Base-by-base conservation (phyloP, 2,888 invertebrate species). In the Venusia cambrica region DNA sequence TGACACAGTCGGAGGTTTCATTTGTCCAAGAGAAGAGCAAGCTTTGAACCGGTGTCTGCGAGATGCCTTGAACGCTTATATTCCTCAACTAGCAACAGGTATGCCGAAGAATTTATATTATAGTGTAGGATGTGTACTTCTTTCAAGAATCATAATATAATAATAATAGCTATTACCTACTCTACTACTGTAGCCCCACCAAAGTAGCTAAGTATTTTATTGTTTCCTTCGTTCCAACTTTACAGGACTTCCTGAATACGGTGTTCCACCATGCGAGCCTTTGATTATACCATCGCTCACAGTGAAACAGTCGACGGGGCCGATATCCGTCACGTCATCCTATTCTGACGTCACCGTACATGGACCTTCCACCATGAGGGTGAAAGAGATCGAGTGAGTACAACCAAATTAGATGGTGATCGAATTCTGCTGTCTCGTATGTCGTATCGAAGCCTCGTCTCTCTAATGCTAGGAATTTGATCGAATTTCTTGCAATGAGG, bases 231-330 rank as follows among this genome's bases (percentile, higher is more conserved):
- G n/a, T n/a, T n/a, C n/a, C n/a, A n/a, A n/a, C n/a, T 22, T 22
- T 26, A 1, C 52, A 77, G 92, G 92, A 22, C 83, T 92, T 8
- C 89, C 90, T 1, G 88, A 89, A 50, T 89, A 89, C 38, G 87
- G 84, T 5, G 89, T 92, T 12, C 92, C 92, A 4, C 77, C 90
- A 15, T 91, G 91, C 45, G 92, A 92, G 53, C 92, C 92, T 0
- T 71, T 92, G 7, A 26, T 73, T 3, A 81, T 93, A 2, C 89
- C 91, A 0, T 81, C 90, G 35, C 72, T 92, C n/a, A 79, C 89
- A 0, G 85, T 92, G 21, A 88, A 89, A 58, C 91, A 92, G 62
- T 87, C 89, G 1, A 73, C 88, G 1, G 92, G 91, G 0, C 87
- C 91, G 1, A 89, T 92, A 14, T 75, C 89, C 2, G 74, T 92